Evolutionary conservation across 2,113 vertebrate species (phyloP).

Genomic region (Microtus montanus): DNA sequence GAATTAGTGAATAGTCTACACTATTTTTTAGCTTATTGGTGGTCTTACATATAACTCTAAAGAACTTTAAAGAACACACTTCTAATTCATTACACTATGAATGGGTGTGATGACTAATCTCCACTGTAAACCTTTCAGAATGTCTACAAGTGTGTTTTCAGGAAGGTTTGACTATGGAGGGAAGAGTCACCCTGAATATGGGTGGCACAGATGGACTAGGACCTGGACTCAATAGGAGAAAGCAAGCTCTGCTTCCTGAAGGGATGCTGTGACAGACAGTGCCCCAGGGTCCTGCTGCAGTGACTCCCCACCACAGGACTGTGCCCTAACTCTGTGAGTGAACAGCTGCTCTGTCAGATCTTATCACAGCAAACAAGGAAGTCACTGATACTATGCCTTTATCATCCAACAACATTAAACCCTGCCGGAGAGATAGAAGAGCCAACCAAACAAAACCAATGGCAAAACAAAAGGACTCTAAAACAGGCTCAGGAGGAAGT

Average conservation of each 20-base stretch:
- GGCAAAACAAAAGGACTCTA: not conserved
- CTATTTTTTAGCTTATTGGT: not conserved
- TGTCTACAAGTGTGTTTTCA: not conserved
- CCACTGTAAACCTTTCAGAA: not conserved
- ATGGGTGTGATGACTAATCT: not conserved
- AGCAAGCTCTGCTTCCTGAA: not conserved
- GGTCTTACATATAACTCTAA: not conserved
- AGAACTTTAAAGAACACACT: not conserved
- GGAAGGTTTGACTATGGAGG: not conserved
- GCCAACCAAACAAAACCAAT: not conserved
- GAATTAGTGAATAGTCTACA: not conserved
- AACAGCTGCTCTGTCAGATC: not conserved
- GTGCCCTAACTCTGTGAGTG: not conserved
- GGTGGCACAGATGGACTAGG: not conserved
- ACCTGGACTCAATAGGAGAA: not conserved
- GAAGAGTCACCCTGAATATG: not conserved
- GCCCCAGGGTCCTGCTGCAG: too few relatives aligned
- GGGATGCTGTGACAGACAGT: not conserved
- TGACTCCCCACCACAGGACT: not conserved
- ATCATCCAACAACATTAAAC: not conserved
- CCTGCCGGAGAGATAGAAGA: not conserved
- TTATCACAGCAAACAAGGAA: not conserved
- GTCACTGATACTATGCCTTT: not conserved
- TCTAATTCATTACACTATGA: not conserved
- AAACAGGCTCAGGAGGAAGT: not conserved